Conservation (phyloP, 2,113 vertebrate species). For the Rhinogobius similis region DNA sequence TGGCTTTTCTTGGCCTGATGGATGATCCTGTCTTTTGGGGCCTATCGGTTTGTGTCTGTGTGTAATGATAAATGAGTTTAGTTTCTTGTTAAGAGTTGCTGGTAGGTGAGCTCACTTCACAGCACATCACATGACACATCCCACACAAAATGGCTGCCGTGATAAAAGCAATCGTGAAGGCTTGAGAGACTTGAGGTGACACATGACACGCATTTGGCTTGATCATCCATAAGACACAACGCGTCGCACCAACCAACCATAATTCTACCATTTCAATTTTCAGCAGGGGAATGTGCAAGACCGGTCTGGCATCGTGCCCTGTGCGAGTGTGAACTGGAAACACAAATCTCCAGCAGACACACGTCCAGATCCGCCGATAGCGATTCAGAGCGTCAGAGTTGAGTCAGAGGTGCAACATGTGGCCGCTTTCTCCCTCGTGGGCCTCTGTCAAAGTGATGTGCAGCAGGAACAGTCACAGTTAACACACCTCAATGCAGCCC, state of each 20-base stretch:
- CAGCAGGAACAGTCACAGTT: conserved; percentile 50
- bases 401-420: conserved; percentile 28
- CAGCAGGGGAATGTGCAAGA: conserved; percentile 32
- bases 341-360: conserved; percentile 25
- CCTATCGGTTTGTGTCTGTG: not conserved
- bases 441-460: conserved; percentile 52
- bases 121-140: conserved; percentile 1
- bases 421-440: conserved; percentile 38
- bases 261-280: conserved; percentile 36
- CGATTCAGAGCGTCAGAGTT: conserved; percentile 27
- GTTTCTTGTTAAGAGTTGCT: conserved; percentile 1
- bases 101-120: conserved; percentile 31
- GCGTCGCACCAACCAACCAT: conserved; percentile 22
- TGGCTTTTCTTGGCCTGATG: not conserved
- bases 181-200: conserved; percentile 24
- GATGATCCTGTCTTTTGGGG: not conserved
- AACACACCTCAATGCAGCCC: conserved; percentile 7
- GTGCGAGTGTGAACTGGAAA: conserved; percentile 38
- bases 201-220: conserved; percentile 30
- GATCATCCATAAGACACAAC: conserved; percentile 40
- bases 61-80: not conserved
- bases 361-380: conserved; percentile 12
- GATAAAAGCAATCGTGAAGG: conserved; percentile 39
- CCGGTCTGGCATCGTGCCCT: conserved; percentile 28
- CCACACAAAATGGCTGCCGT: conserved; percentile 18